Base-by-base conservation (phyloP, 2,797 vertebrate species). In the Sebastes diploproa region DNA sequence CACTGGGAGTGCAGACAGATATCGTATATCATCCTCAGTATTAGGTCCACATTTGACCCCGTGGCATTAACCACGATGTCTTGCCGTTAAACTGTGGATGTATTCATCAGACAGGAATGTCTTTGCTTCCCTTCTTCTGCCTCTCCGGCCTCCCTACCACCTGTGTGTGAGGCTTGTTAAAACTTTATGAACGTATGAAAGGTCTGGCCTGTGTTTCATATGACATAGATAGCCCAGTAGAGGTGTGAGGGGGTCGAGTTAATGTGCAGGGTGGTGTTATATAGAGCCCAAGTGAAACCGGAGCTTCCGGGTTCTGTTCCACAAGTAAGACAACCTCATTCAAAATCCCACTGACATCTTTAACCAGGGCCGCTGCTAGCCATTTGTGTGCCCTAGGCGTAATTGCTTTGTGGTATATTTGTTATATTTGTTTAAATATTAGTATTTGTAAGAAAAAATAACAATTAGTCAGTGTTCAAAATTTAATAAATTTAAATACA, bases 121-220 rank as follows among this genome's bases (percentile, higher is more conserved):
- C 74, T 78, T n/a, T 16, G n/a, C 77, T 61, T 63, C 23, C 60
- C 63, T 62, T 60, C 29, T 32, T 61, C 64, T 30, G 63, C 59
- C 50, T 38, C 25, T 18, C 32, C 7, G 8, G 78, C 30, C 77
- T 77, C 62, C 7, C 29, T 12, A 3, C 73, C 86, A 87, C 86
- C 89, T 89, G 86, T 68, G 55, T 76, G 72, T 34, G 81, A 68
- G 73, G 50, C 88, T 83, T 82, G 83, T 93, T 88, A 91, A 92
- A 91, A 78, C 83, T 89, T 91, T 90, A 92, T 78, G 83, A 83
- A 85, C 38, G 7, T 81, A 82, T 90, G 84, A 92, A 88, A 68
- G 75, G 74, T 82, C 83, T 78, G 75, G 84, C 42, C 79, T 63
- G 60, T 74, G 72, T 86, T 85, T 89, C 82, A 80, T 83, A 75